Evolutionary conservation across 2,888 invertebrate species (phyloP).

Genomic region (Ernsta delagoae): DNA sequence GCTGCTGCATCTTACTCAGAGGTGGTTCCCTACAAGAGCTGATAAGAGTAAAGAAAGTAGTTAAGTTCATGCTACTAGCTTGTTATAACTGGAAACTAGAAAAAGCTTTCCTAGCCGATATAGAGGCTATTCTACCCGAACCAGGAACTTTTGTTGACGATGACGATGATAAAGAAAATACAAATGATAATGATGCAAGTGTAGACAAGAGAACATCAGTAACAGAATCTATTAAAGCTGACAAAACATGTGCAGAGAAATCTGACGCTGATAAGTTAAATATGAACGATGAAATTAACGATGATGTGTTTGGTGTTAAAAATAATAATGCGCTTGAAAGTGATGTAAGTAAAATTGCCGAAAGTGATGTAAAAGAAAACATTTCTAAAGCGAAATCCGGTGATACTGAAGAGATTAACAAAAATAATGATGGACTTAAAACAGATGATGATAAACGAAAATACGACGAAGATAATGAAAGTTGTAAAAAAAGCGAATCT

Average conservation of each 20-base stretch:
- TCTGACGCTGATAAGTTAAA: slow-evolving; percentile 40
- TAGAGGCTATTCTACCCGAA: slow-evolving; percentile 84
- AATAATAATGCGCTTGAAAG: slow-evolving; percentile 30
- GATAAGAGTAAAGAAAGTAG: slow-evolving; percentile 92
- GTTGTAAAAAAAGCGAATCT: neutral
- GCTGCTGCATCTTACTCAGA: slow-evolving; percentile 94
- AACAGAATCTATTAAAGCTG: neutral
- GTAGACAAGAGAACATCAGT: slow-evolving; percentile 32
- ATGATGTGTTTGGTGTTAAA: slow-evolving; percentile 41
- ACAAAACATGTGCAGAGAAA: slow-evolving; percentile 29
- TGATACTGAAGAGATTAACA: slow-evolving; percentile 35
- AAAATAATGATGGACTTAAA: slow-evolving; percentile 22
- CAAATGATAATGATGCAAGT: slow-evolving; percentile 19
- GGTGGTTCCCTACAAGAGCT: slow-evolving; percentile 90
- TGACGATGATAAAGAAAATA: slow-evolving; percentile 46
- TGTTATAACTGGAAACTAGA: slow-evolving; percentile 97
- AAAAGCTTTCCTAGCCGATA: slow-evolving; percentile 95
- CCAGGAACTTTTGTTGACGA: slow-evolving; percentile 71
- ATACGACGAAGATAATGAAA: slow-evolving; percentile 7
- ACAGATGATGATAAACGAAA: slow-evolving; percentile 19
- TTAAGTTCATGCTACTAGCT: slow-evolving; percentile 91
- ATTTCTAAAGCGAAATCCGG: slow-evolving; percentile 32
- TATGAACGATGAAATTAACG: slow-evolving; percentile 41
- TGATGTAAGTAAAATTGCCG: slow-evolving; percentile 20
- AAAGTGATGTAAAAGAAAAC: slow-evolving; percentile 8